Base-by-base conservation (phyloP, 2,888 invertebrate genomes). In the Volucella zonaria region DNA sequence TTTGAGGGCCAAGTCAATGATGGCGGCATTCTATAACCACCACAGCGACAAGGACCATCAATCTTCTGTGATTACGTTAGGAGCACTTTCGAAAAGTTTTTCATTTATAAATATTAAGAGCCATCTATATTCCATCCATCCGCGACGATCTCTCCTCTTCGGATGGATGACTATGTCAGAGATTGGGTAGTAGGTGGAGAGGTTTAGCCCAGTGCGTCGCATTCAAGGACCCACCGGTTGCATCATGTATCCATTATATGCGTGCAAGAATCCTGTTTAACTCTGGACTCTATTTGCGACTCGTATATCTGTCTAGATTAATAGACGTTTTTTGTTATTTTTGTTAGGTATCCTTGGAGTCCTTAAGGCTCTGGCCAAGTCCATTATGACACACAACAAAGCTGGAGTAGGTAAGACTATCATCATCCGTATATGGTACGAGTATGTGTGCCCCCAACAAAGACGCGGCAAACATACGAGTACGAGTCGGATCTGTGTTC, bases 71-170 rank as follows among this genome's bases (percentile, higher is more conserved):
- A 85, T 85, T 85, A 85, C 81, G 81, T 77, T 81, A 77, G 81
- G 81, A 85, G 85, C 81, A 76, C 85, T 85, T 85, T 83, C 85
- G 81, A 77, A 85, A 85, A 85, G 85, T 85, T 85, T 85, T 85
- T 85, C 85, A 85, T 85, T 85, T 85, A 85, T 18, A 18, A 18
- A 18, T 85, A 77, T 85, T 85, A 85, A 85, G 85, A 85, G 85
- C 73, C 85, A 85, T 85, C 85, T 85, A 85, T 81, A 74, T 76
- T 76, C 73, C 80, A 85, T 68, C 85, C 85, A 85, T 73, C 85
- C 85, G 85, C 76, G 76, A 77, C 64, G 81, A 68, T 77, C 83
- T 67, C 83, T 47, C 61, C 71, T 59, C 38, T 71, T 43, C 64
- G 67, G 74, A 67, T 80, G 66, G 40, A 45, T 58, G 51, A 56